Base-by-base conservation (phyloP, 2,113 vertebrate genomes). In the Crotophaga sulcirostris region DNA sequence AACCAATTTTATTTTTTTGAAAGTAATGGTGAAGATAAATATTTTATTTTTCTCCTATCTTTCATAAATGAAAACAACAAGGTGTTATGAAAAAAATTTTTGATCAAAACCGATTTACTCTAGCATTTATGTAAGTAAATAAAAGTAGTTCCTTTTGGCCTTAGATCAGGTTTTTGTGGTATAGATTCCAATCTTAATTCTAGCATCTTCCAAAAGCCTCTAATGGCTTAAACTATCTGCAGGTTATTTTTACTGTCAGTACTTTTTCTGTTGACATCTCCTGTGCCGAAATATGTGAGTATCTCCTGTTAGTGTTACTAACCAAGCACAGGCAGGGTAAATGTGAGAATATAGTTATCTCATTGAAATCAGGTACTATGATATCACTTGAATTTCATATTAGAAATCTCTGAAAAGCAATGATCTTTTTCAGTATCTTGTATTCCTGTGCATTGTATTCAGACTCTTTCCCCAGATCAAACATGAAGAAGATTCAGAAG, bases 251-350 rank as follows among this genome's bases (percentile, higher is more conserved):
- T 56, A 84, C 15, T 18, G 11, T 33, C 26, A 47, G 12, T 64
- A 58, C 7, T 62, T 76, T 87, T 45, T 34, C 13, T 40, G 1
- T 38, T 63, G 28, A 63, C 1, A 6, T 60, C 7, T 77, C 5
- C 17, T 47, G 10, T 64, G 21, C 2, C 4, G 3, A 78, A 81
- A 56, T 3, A 25, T 14, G 1, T 14, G 1, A 17, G 10, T 34
- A 24, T 62, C 16, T 90, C 14, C 33, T 10, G 8, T 40, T 72
- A n/a, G 4, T 31, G 7, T 38, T 80, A 42, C 2, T 31, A 36
- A 36, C 6, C 16, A 72, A 76, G 4, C 8, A 68, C 26, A 62
- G 56, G 20, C 9, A 21, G 5, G 38, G 17, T 52, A 52, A 44
- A 69, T 40, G 17, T 49, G 10, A 70, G 16, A 38, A 64, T 60